A percentile compares a stretch with the other conserved stretches of the same genome.
Evolutionary conservation across 1,140 invertebrate genomes (phyloP).

Genomic region (Cherax destructor): DNA sequence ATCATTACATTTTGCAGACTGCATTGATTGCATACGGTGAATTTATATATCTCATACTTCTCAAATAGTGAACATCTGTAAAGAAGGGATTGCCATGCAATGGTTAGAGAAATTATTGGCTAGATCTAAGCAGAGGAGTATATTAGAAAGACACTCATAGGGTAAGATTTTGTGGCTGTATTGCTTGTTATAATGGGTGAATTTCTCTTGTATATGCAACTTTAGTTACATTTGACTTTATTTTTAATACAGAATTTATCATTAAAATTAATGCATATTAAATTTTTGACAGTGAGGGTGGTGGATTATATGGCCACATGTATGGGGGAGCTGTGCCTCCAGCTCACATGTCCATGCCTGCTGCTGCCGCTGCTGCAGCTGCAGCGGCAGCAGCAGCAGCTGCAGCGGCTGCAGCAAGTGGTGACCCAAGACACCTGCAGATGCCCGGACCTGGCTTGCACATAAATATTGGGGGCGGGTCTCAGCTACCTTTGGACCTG

Average conservation of each 20-base stretch:
- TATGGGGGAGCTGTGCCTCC: constrained; percentile 50
- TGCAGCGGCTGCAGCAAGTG: constrained; percentile 62
- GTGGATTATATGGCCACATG: constrained; percentile 37
- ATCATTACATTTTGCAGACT: no score
- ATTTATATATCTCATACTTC: no score
- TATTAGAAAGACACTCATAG: no score
- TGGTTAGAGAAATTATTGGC: no score
- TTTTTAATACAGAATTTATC: not conserved
- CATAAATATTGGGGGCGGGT: constrained; percentile 53
- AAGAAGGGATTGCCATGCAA: no score
- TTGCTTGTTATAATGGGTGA: no score
- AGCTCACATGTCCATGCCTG: constrained; percentile 59
- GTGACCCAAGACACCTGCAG: constrained; percentile 46
- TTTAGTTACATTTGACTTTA: not conserved
- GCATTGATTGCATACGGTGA: no score
- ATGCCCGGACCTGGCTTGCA: constrained; percentile 39
- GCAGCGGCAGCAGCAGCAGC: constrained; percentile 54
- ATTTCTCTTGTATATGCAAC: no score
- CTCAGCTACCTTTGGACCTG: constrained; percentile 61
- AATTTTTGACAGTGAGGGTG: constrained; percentile 36
- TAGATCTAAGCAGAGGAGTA: no score
- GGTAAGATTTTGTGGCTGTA: no score
- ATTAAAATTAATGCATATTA: not conserved
- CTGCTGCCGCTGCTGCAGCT: constrained; percentile 69
- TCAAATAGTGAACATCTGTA: no score